phyloP scores from a whole-genome alignment of 2,113 vertebrate genomes.

The Microcebus jonahi region DNA sequence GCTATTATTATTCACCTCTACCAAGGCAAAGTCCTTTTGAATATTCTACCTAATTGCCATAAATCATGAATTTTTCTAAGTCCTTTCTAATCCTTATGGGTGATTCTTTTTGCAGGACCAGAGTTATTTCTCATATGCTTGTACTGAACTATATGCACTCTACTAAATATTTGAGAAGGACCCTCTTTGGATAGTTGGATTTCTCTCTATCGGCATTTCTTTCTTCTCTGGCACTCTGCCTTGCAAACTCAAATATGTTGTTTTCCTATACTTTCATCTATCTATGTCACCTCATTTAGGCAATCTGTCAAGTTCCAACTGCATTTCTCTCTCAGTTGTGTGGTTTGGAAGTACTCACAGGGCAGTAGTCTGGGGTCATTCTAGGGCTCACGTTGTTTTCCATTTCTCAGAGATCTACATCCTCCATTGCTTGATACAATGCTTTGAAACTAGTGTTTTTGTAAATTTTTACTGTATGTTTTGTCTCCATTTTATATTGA shows the following conservation, averaged over 20 bases:
- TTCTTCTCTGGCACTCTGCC: not conserved
- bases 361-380: too few species aligned
- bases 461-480: not conserved
- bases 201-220: not conserved
- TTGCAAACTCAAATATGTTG: not conserved
- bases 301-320: accelerated
- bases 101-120: not conserved
- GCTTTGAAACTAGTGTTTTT: not conserved
- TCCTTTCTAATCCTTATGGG: not conserved
- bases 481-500: not conserved
- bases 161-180: not conserved
- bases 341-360: not conserved
- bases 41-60: not conserved
- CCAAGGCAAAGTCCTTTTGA: not conserved
- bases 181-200: not conserved
- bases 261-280: not conserved
- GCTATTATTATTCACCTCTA: not conserved
- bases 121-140: accelerated
- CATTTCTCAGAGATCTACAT: not conserved
- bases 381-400: not conserved
- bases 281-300: not conserved
- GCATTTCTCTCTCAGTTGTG: not conserved
- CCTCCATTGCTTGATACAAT: not conserved
- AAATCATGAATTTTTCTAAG: not conserved
- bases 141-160: not conserved